Conservation (phyloP, 2,797 vertebrate species). For the Eulemur mongoz region DNA sequence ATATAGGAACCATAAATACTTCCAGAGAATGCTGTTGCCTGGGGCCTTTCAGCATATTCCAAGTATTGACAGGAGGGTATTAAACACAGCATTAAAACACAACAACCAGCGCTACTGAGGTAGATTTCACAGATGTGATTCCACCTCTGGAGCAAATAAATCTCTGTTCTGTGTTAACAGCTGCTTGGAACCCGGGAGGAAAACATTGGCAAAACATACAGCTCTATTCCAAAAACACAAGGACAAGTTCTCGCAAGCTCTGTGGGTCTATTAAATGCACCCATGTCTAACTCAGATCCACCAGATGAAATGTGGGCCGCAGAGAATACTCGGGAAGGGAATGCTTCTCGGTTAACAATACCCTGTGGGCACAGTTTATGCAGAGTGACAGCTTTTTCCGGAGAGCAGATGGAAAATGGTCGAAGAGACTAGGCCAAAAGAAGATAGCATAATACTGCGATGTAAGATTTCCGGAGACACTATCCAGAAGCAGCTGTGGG, state of each 20-base stretch:
- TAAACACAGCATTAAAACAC: constrained; percentile 78
- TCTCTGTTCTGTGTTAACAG: constrained; percentile 68
- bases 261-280: background rate
- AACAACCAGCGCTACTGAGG: constrained; percentile 54
- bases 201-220: constrained; percentile 66
- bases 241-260: constrained; percentile 69
- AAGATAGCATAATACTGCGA: constrained; percentile 48
- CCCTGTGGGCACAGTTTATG: constrained; percentile 9
- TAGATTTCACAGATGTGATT: constrained; percentile 80
- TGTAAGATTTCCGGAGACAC: constrained; percentile 30
- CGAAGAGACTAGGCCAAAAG: constrained; percentile 36
- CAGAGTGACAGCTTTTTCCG: constrained; percentile 39
- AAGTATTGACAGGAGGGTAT: constrained; percentile 77
- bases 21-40: constrained; percentile 77
- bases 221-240: constrained; percentile 16
- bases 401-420: constrained; percentile 71
- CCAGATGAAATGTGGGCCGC: constrained; percentile 50
- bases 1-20: constrained; percentile 80
- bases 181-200: constrained; percentile 3
- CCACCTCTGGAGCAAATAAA: constrained; percentile 82
- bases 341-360: background rate
- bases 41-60: constrained; percentile 72
- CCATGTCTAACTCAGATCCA: constrained; percentile 30
- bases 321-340: constrained; percentile 43
- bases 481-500: constrained; percentile 43